Base-by-base conservation (phyloP, 2,797 vertebrate species). In the Pyrocephalus nanus region DNA sequence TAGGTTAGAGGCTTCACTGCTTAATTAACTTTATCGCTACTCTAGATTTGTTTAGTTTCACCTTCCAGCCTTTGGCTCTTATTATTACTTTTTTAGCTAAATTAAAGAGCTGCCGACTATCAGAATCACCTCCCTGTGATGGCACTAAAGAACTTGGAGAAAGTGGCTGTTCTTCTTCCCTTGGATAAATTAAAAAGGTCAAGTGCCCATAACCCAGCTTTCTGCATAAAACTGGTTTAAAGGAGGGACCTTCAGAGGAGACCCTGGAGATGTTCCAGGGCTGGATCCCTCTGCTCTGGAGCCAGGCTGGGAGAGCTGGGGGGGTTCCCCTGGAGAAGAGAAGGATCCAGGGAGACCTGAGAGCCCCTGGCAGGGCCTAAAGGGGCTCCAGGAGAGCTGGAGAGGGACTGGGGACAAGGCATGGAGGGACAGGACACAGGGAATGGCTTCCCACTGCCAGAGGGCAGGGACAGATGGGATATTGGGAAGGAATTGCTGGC, bases 11-110 rank as follows among this genome's bases (percentile, higher is more conserved):
- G 45, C 50, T 80, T 84, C 48, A 4, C 23, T 64, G 61, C 88
- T 74, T 94, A 90, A 96, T 96, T 96, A 86, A 77, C 79, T 94
- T 83, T 25, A 80, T 83, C 93, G 76, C 53, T 86, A 16, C 57
- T 80, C 79, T 15, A 40, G 38, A 43, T 94, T 90, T 95, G 66
- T 95, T 92, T 85, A 40, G 84, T 67, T 95, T 90, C 70, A 81
- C 90, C 88, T 94, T 54, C 27, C 76, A 93, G 88, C 88, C 90
- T 93, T 81, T 85, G 71, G 55, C 64, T 80, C 79, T 86, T 58
- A 18, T 92, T 86, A 77, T 25, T 80, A 77, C 15, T 76, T 48
- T 45, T 26, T 78, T 66, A n/a, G 1, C 61, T 77, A 55, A 86
- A 90, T 93, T 71, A 64, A 86, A 80, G 65, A 73, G 74, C 70